Percentiles rank a stretch among this genome's conserved stretches.
phyloP scores from a whole-genome alignment of 2,888 invertebrate species.

The Junonia oenone region DNA sequence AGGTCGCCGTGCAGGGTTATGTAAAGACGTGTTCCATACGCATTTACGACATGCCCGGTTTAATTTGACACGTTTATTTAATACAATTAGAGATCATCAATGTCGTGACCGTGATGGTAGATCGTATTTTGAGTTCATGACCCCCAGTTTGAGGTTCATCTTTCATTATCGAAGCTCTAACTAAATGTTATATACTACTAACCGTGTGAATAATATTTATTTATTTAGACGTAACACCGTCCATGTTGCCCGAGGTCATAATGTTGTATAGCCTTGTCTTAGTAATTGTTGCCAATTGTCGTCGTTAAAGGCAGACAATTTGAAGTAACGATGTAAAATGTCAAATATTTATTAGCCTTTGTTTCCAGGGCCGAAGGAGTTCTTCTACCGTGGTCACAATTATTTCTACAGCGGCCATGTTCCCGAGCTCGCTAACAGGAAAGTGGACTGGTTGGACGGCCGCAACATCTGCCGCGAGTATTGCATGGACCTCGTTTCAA shows the following conservation, averaged over 20 bases:
- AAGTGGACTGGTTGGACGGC: constrained; percentile 94
- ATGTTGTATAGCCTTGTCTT: constrained; percentile 31
- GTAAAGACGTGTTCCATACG: constrained; percentile 40
- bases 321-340: background rate
- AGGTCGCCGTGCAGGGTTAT: constrained; percentile 50
- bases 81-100: constrained; percentile 46
- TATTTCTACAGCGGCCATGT: constrained; percentile 93
- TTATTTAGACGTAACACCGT: constrained; percentile 32
- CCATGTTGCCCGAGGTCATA: constrained; percentile 39
- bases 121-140: constrained; percentile 41
- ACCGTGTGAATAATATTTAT: constrained; percentile 35
- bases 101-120: constrained; percentile 61
- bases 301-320: background rate
- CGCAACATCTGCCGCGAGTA: constrained; percentile 94
- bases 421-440: constrained; percentile 86
- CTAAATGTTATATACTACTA: constrained; percentile 26
- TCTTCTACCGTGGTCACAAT: constrained; percentile 91
- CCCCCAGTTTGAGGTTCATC: constrained; percentile 46
- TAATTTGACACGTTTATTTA: constrained; percentile 48
- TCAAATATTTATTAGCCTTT: constrained; percentile 13
- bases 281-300: constrained; percentile 24
- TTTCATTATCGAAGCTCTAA: constrained; percentile 36
- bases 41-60: constrained; percentile 43
- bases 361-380: constrained; percentile 91
- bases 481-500: constrained; percentile 94